Base-by-base conservation (phyloP, 2,797 vertebrate genomes). In the Xiphophorus birchmanni region DNA sequence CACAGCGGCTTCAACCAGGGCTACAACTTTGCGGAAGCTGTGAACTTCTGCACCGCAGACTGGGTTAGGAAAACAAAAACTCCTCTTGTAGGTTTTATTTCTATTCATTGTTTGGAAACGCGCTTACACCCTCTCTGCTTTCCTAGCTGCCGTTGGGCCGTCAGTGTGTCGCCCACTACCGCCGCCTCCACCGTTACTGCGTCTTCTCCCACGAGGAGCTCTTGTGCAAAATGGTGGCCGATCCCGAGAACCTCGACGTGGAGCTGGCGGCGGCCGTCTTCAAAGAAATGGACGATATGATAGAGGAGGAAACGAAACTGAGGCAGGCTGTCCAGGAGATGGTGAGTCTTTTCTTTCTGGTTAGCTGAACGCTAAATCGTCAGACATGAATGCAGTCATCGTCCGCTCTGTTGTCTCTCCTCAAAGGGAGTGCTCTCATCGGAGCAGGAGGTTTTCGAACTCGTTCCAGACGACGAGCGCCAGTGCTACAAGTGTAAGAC, bases 1-100 rank as follows among this genome's bases (percentile, higher is more conserved):
- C 99, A 99, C 92, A 99, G 98, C 56, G 98, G 99, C 91, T 99
- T 99, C 95, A 99, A 99, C 94, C 99, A 99, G 94, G 99, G 99
- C 58, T 99, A 99, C 94, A 99, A 99, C 95, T 99, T 99, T 65
- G 98, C 99, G 44, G 99, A 99, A 94, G 99, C 99, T 15, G 99
- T 99, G 74, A 99, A 99, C 94, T 99, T 99, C 95, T 99, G 99
- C 94, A 99, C 99, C 26, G 98, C 99, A 84, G 99, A 99, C 94
- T 99, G 99, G 99, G 99, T 99, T 87, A 90, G 95, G 86, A 71
- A 67, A n/a, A 72, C 42, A 26, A 42, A 10, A 45, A 37, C 5
- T 15, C 40, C 8, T 1, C 73, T 10, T 48, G 32, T 37, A 15
- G 26, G 69, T n/a, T 26, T 32, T 5, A n/a, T 12, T 8, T 52